Base-by-base conservation (phyloP, 1,140 invertebrate species). In the Dendrolimus kikuchii region DNA sequence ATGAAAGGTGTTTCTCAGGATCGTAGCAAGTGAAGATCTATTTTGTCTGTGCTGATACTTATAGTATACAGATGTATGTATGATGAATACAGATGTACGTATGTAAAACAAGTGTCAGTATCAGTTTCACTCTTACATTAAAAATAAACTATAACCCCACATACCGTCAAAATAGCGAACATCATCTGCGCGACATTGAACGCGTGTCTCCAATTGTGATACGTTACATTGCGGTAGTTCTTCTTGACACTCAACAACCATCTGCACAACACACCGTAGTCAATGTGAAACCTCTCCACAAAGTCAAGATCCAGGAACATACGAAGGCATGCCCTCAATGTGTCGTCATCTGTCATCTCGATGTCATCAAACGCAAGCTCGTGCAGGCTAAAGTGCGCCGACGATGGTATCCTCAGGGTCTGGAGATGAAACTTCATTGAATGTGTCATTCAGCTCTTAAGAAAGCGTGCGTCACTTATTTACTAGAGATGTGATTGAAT, bases 121-220 rank as follows among this genome's bases (percentile, higher is more conserved):
- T 2, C 23, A 23, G 23, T 23, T 23, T 23, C 3, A 23, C 23
- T 23, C 23, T 6, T 45, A 9, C n/a, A 45, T 45, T 9, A 45
- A 9, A 5, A 45, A 8, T 3, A 45, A 9, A 41, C 52, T 41
- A 40, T 7, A 36, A 40, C 5, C n/a, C 0, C 42, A 89, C 91
- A 91, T 76, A 96, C 95, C 50, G 93, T 96, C 46, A 96, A 83
- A 75, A 98, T 98, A 43, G 95, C 92, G 85, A 97, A 98, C 96
- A 98, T 98, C 92, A 97, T 97, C 82, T 98, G 96, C 4, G 95
- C 95, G 41, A 98, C 96, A 79, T 98, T 98, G 86, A 98, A 98
- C 40, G 96, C 96, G 81, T 98, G 96, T 74, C 96, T 90, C 97
- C 97, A 99, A 83, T 98, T 99, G 81, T 99, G 97, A 77, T 99